These are phyloP conservation scores for Telenomus remus DNA, from an alignment of 1,140 invertebrate genomes.

Conservation along the genomic window DNA sequence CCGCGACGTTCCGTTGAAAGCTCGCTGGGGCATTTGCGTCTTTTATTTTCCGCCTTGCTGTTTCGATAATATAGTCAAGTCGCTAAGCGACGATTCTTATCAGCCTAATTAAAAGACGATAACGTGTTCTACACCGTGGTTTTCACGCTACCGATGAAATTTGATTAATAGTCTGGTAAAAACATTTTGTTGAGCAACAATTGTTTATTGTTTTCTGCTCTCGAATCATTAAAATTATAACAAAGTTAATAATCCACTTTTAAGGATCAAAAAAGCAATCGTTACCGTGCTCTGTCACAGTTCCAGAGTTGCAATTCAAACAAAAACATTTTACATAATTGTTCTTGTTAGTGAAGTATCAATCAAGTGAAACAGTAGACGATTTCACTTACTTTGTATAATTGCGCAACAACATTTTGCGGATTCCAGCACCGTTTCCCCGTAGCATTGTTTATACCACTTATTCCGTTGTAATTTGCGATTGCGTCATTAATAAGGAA, in stretches of 20 bases:
- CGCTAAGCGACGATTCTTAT: no score
- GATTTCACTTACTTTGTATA: conserved; percentile 1
- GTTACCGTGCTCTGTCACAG: neutral
- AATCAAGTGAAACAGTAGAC: neutral
- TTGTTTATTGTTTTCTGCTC: neutral
- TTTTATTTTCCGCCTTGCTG: no score
- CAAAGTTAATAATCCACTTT: no score
- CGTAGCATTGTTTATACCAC: neutral
- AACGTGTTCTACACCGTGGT: no score
- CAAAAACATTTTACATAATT: conserved; percentile 1
- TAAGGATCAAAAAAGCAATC: neutral
- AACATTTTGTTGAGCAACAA: no score
- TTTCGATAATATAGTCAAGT: no score
- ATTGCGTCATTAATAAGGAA: neutral
- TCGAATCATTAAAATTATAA: neutral
- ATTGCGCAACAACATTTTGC: neutral
- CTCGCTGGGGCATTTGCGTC: no score
- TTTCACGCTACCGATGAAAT: no score
- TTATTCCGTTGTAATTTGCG: neutral
- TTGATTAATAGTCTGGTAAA: no score
- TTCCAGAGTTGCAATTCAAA: neutral
- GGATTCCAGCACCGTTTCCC: no score
- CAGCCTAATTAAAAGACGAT: no score
- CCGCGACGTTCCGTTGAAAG: no score
- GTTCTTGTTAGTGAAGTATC: neutral